Conservation (phyloP, 2,797 vertebrate genomes). For the Adelosebastes latens region DNA sequence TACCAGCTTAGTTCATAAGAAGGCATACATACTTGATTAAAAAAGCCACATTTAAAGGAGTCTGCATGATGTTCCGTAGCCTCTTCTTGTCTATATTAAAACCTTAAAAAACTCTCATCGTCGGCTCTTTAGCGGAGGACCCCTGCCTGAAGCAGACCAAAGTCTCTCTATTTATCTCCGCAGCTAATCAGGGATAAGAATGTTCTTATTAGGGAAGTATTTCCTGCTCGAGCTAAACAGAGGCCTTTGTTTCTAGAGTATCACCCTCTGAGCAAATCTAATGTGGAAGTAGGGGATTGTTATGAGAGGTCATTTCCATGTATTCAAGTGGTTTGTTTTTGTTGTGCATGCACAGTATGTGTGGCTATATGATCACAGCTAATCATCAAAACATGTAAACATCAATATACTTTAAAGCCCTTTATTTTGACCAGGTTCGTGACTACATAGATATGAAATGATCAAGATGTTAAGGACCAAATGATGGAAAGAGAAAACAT, state of each 20-base stretch:
- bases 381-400: background rate
- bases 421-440: constrained; percentile 54
- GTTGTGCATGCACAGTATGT: background rate
- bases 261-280: background rate
- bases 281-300: background rate
- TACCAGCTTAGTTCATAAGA: background rate
- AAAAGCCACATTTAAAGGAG: background rate
- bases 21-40: background rate
- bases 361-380: background rate
- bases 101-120: background rate
- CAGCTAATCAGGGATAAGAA: constrained; percentile 47
- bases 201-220: constrained; percentile 30
- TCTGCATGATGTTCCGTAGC: background rate
- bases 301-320: background rate
- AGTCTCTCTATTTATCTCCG: constrained; percentile 17
- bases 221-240: constrained; percentile 35
- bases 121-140: background rate
- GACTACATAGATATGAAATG: constrained; percentile 33
- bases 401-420: constrained; percentile 28
- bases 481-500: constrained; percentile 17
- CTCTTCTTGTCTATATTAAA: background rate
- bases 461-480: constrained; percentile 15
- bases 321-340: background rate
- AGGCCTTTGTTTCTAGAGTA: constrained; percentile 12
- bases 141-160: constrained; percentile 2